These are phyloP conservation scores for Sisor rabdophorus DNA, from an alignment of 2,113 vertebrate species.

Conservation along the genomic window DNA sequence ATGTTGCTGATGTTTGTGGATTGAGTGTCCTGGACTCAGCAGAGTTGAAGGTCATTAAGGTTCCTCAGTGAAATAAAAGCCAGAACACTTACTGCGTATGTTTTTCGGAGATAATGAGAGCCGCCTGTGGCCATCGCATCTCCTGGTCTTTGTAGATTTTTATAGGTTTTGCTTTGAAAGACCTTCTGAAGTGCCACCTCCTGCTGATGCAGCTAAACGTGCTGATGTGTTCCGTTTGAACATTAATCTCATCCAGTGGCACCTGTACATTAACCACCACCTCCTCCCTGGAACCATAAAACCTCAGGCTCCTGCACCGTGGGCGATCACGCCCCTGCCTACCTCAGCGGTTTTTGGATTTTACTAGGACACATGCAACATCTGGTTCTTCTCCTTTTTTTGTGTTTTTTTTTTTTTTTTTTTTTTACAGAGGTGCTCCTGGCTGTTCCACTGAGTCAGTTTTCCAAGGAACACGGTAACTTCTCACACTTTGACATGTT, in stretches of 20 bases:
- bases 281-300: conserved; percentile 33
- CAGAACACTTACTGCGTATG: conserved; percentile 1
- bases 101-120: conserved; percentile 32
- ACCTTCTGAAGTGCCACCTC: conserved; percentile 34
- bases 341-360: conserved; percentile 45
- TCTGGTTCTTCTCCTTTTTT: conserved; percentile 45
- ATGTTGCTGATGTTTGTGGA: background rate
- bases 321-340: conserved; percentile 23
- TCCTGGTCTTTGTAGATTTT: conserved; percentile 56
- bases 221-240: conserved; percentile 47
- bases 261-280: conserved; percentile 40
- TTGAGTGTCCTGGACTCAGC: background rate
- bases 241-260: conserved; percentile 48
- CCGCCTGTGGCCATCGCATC: conserved; percentile 32
- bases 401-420: conserved; percentile 21
- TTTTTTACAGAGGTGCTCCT: conserved; percentile 61
- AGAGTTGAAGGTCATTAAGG: background rate
- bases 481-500: background rate
- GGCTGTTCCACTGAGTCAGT: conserved; percentile 61
- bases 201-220: conserved; percentile 43
- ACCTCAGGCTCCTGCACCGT: conserved; percentile 21
- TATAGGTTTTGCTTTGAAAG: conserved; percentile 41
- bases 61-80: conserved; percentile 3
- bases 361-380: conserved; percentile 42
- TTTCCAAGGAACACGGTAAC: conserved; percentile 62